Percentiles rank a stretch among this genome's conserved stretches.
Evolutionary conservation across 1,140 invertebrate genomes (phyloP).

Genomic region (Bombus sibiricus): DNA sequence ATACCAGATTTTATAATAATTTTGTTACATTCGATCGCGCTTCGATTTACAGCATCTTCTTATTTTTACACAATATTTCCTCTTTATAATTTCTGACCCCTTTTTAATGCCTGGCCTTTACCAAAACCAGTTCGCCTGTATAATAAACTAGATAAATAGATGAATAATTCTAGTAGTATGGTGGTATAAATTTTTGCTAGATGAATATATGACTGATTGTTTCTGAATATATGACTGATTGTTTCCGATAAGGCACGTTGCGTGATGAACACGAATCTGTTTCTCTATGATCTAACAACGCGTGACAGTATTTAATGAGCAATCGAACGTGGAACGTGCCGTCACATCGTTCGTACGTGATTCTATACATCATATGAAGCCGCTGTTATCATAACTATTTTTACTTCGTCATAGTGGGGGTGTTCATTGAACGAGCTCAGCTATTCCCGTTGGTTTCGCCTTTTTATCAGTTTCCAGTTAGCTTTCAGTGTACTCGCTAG

Average conservation of each 20-base stretch:
- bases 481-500: background rate
- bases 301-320: slow-evolving; percentile 42
- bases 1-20: too few relatives aligned
- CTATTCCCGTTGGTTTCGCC: background rate
- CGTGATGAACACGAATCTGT: background rate
- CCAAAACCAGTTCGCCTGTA: too few relatives aligned
- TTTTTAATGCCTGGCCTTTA: too few relatives aligned
- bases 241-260: background rate
- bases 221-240: background rate
- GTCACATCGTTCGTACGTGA: slow-evolving; percentile 1
- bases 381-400: slow-evolving; percentile 33
- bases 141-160: background rate
- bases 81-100: background rate
- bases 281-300: slow-evolving; percentile 18
- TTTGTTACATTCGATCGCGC: too few relatives aligned
- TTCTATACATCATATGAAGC: background rate
- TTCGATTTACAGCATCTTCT: too few relatives aligned
- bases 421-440: background rate
- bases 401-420: background rate
- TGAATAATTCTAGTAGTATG: background rate
- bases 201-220: background rate
- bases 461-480: background rate
- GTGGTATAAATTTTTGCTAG: background rate
- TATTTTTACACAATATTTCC: background rate
- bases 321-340: slow-evolving; percentile 14